Percentiles rank a stretch among this genome's conserved stretches.
Conservation (phyloP, 2,797 vertebrate species). For the Scolopax bukidnonensis region DNA sequence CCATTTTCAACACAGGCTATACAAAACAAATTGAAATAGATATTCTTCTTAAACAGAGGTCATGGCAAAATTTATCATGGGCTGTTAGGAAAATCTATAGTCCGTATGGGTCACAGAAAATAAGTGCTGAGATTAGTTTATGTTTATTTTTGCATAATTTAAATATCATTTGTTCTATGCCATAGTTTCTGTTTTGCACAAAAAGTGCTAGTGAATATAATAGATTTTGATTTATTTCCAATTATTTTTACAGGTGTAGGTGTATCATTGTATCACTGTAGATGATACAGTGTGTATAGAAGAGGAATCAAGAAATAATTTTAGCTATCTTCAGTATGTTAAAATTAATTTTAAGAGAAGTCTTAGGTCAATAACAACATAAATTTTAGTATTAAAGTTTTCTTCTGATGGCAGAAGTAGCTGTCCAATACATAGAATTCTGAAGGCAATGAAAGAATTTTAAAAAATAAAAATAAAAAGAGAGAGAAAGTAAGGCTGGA, state of each 20-base stretch:
- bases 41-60: constrained; percentile 1
- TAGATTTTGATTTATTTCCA: background rate
- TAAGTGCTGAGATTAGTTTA: background rate
- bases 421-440: constrained; percentile 1
- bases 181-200: background rate
- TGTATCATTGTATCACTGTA: background rate
- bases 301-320: background rate
- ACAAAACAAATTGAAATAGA: background rate
- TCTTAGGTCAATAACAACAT: background rate
- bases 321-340: background rate
- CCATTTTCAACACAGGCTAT: background rate
- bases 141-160: constrained; percentile 15
- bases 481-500: background rate
- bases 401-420: background rate
- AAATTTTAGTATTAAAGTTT: background rate
- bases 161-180: background rate
- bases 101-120: background rate
- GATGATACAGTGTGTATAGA: background rate
- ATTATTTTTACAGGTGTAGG: background rate
- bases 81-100: background rate
- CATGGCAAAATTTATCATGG: background rate
- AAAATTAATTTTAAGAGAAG: background rate
- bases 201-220: background rate
- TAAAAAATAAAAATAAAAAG: background rate
- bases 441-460: background rate